Evolutionary conservation across 2,797 vertebrate species (phyloP), one percentile per base, ranked within the genome.

Genomic region (Alfaro cultratus): DNA sequence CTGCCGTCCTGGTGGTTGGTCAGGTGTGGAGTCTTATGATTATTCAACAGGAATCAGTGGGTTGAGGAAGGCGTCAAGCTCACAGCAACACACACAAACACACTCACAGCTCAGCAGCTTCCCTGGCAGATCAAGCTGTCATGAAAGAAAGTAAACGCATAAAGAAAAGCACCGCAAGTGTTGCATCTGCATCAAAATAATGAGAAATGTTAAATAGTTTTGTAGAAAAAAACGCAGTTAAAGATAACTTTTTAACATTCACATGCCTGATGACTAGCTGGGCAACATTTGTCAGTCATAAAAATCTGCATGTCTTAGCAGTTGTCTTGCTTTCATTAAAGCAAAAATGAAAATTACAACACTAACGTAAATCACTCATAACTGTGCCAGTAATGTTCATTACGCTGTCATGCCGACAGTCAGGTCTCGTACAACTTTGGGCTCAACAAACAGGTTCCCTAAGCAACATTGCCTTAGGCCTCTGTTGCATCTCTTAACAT

Each of bases 1-100:
- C 11, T 41, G 15, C 51, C 2, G 3, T 16, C 43, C 26, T 47
- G 67, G 47, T 62, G 53, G 26, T 46, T 4, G n/a, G 74, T 46
- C 79, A 76, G 79, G 67, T 72, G 67, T 76, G 74, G 46, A 60
- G 31, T 55, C 34, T 76, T 62, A 62, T 72, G 67, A 76, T 62
- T 62, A 31, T 49, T 76, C 45, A 41, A 23, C 31, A 16, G 41
- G 29, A 7, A 75, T 12, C 36, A 41, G 9, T 31, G 41, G 31
- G 51, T 9, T 29, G 16, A 29, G 4, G 43, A 49, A 2, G 29
- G 57, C 15, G 15, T 5, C 43, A 21, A 26, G 15, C 71, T 49
- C 71, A 39, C 43, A 71, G 45, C 7, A 39, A 76, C 57, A 46
- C 47, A 67, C n/a, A 46, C 21, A 36, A 31, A 68, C 67, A 47